phyloP scores from a whole-genome alignment of 2,888 invertebrate genomes.

The Horisme vitalbata region DNA sequence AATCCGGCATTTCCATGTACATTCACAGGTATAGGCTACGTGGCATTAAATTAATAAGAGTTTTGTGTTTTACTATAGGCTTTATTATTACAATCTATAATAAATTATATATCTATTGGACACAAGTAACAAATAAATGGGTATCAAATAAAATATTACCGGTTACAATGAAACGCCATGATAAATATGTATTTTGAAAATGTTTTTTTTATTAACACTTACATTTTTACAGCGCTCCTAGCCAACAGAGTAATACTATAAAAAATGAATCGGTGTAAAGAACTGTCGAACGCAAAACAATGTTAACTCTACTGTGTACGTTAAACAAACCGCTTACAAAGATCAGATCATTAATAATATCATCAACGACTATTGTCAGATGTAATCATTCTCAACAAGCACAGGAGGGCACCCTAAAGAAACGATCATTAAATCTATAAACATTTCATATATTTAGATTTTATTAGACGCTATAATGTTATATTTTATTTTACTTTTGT shows the following conservation, averaged over 20 bases:
- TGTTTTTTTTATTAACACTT: no score
- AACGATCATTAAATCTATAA: constrained; percentile 81
- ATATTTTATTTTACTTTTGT: constrained; percentile 82
- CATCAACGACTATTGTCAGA: constrained; percentile 73
- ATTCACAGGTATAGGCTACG: constrained; percentile 1
- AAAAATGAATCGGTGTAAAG: constrained; percentile 80
- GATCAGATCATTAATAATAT: constrained; percentile 69
- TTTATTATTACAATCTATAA: constrained; percentile 26
- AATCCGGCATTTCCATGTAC: no score
- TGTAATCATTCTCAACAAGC: no score
- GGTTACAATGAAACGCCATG: constrained; percentile 56
- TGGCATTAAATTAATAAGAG: constrained; percentile 14
- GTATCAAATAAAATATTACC: constrained; percentile 33
- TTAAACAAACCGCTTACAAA: constrained; percentile 73
- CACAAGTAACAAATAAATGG: constrained; percentile 25
- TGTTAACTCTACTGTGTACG: constrained; percentile 79
- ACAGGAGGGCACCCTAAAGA: constrained; percentile 77
- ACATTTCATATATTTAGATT: constrained; percentile 83
- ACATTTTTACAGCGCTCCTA: constrained; percentile 83
- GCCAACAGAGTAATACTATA: constrained; percentile 83
- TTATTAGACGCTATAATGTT: no score
- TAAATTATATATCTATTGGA: constrained; percentile 24
- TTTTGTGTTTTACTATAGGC: constrained; percentile 22
- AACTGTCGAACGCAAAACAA: constrained; percentile 81
- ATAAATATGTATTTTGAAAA: constrained; percentile 75